Evolutionary conservation across 1,140 invertebrate genomes (phyloP), one percentile per base, ranked within the genome.

Genomic region (Aradophagus sp.): DNA sequence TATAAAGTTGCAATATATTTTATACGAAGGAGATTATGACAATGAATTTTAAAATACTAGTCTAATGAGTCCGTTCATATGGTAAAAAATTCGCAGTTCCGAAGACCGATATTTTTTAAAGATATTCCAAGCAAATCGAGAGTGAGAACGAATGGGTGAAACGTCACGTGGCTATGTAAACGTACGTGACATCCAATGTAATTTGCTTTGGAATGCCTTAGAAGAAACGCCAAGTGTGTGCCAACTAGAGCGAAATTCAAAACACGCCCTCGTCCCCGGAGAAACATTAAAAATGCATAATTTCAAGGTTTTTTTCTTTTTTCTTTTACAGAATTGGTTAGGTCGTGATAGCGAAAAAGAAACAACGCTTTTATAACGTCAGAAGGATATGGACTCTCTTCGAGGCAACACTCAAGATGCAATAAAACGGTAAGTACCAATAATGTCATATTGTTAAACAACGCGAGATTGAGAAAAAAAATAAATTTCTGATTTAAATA

Each of bases 271-370:
- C 27, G 56, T 73, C 52, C 44, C 45, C 38, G 23, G 61, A 42
- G 69, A 62, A 67, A 58, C 69, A 73, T 73, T 73, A 73, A 73
- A 73, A 67, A 73, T 73, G 58, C 52, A 73, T 73, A 67, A 61
- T 62, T 72, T 62, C 11, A 19, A 20, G 34, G n/a, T n/a, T n/a
- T n/a, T n/a, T n/a, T n/a, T n/a, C n/a, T n/a, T n/a, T n/a, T 59
- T 44, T 50, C 47, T 72, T 63, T 71, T 55, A 10, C 48, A 65
- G 53, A 59, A 63, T 59, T 48, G 27, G 39, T 59, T 65, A 44
- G 29, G 20, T 32, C 41, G 47, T 50, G 47, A 63, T 50, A 59
- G 26, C 23, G 26, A 39, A 19, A 11, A 53, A 29, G 19, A 52
- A 59, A 19, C 17, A 16, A 34, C 34, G 8, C 42, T 45, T 53